Evolutionary conservation across 2,113 vertebrate species (phyloP), one percentile per base, ranked within the genome.

Genomic region (Takifugu flavidus): DNA sequence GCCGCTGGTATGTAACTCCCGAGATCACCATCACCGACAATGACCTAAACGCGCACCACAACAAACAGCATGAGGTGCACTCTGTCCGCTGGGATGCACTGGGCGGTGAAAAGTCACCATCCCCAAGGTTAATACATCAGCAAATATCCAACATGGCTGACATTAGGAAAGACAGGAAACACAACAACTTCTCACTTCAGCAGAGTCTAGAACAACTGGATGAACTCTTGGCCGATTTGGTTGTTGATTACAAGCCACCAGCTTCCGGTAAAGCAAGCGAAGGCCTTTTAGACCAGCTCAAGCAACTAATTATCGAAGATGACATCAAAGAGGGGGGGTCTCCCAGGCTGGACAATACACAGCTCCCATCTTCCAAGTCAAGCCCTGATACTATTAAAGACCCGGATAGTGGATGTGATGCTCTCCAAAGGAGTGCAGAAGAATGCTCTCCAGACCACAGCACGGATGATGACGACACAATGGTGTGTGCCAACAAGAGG

Each of bases 11-110:
- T 6, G 92, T 98, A 55, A 98, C 96, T 0, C 96, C 96, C 0
- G 96, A 98, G 84, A 98, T 98, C 80, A 98, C 96, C 64, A 98
- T 98, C 82, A 98, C 96, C 0, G 96, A 98, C 86, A 98, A 98
- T 0, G 96, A 98, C 72, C 87, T 98, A 68, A 91, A 89, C 0
- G 76, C 91, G 0, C 89, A 90, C 0, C 92, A 91, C 58, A 78
- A 71, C 55, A 87, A 90, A 61, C 87, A 84, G 20, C 78, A 69
- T 0, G 89, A 94, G 26, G 77, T 83, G 56, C 92, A 91, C 62
- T 91, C 92, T 0, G 93, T 92, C 73, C 92, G 89, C 81, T 95
- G 93, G 93, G 91, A 93, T 15, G 65, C 81, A 13, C 39, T 89
- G 62, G 90, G 92, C 0, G 65, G 20, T 0, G 89, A 88, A 10